Evolutionary conservation across 1,140 invertebrate genomes (phyloP), one percentile per base, ranked within the genome.

Genomic region (Zaprionus kolodkinae): DNA sequence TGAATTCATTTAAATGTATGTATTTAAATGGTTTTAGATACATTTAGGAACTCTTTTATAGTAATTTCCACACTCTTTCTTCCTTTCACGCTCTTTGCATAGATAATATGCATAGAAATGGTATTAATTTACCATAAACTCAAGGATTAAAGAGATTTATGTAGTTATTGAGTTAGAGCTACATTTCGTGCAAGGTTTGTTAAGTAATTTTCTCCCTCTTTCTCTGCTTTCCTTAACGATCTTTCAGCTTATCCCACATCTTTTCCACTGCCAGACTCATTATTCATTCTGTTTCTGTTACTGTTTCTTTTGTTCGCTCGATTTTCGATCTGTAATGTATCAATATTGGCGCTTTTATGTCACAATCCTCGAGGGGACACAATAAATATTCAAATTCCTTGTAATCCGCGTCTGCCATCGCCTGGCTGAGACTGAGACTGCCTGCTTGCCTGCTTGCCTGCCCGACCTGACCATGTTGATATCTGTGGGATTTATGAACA

Each of bases 281-380:
- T 66, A 66, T 57, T 66, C 64, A 66, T 57, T 56, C 33, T 0
- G 63, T 21, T 48, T 57, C 12, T 21, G 59, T 33, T 40, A 6
- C 25, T 25, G n/a, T 13, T 17, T 25, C 35, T 9, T 61, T 63
- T 64, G n/a, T 13, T 63, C 6, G 3, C 6, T 13, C 57, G 10
- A 30, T 40, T 27, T 17, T n/a, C 43, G 61, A 45, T 66, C 73
- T 63, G 64, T 68, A 83, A 86, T 70, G 76, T 79, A 88, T 87
- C 67, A 87, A 88, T 74, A 83, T 80, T 88, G 61, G 57, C 76
- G 77, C 79, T 83, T 71, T 87, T 84, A 88, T 84, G 84, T 88
- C 84, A 66, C 35, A 43, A 66, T 75, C n/a, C 45, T 52, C 40
- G 40, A n/a, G 35, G 69, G 56, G 62, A 30, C 48, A 61, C 68